phyloP scores from a whole-genome alignment of 2,113 vertebrate species.

The Brachyistius frenatus region DNA sequence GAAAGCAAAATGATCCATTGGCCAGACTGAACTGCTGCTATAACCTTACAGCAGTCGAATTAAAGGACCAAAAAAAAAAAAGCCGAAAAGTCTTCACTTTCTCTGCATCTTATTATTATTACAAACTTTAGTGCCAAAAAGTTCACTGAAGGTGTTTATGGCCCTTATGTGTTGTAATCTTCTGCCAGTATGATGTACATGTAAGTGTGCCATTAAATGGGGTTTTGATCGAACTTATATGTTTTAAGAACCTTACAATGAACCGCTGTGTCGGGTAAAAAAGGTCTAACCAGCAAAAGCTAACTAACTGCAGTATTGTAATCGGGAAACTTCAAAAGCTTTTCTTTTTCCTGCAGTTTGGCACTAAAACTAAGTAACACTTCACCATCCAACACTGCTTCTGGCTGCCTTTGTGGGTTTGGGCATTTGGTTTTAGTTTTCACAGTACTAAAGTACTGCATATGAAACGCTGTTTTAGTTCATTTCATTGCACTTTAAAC shows the following conservation, averaged over 20 bases:
- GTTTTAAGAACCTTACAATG: slow-evolving; percentile 6
- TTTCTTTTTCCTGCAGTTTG: neutral
- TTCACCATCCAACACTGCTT: neutral
- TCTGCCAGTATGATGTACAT: slow-evolving; percentile 19
- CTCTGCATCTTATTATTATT: slow-evolving; percentile 15
- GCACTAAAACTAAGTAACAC: neutral
- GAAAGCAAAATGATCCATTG: slow-evolving; percentile 38
- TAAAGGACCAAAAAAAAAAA: neutral
- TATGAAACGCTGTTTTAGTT: slow-evolving; percentile 4
- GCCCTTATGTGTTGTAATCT: slow-evolving; percentile 1
- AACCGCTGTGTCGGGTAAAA: neutral
- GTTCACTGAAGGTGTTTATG: neutral
- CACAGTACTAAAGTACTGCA: neutral
- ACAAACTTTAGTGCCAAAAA: slow-evolving; percentile 5
- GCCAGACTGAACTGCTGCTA: slow-evolving; percentile 17
- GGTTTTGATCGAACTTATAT: slow-evolving; percentile 1
- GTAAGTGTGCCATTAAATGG: slow-evolving; percentile 16
- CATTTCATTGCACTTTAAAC: slow-evolving; percentile 28
- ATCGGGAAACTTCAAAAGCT: neutral
- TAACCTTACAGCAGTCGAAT: neutral
- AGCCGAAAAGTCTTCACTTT: neutral
- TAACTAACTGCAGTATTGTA: neutral
- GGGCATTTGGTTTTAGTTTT: neutral
- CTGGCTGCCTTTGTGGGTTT: neutral
- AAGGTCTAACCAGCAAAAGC: slow-evolving; percentile 1